Evolutionary conservation across 1,140 invertebrate species (phyloP), one percentile per base, ranked within the genome.

Genomic region (Sycophila sp.): DNA sequence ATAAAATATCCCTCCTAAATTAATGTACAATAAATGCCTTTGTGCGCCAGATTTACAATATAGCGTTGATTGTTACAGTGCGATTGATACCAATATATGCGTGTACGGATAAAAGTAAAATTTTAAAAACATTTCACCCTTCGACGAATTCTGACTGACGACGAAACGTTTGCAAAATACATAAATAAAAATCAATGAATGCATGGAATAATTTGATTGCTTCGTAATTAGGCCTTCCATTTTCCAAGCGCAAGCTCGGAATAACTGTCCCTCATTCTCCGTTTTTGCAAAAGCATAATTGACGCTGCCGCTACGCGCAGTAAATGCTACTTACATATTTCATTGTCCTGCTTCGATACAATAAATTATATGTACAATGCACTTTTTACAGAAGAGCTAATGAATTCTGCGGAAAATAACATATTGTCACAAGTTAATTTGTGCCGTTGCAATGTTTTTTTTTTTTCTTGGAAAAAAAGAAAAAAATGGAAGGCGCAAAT

Each of bases 201-300:
- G 45, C 49, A 8, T 42, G 42, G 19, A 30, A 55, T 42, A 24
- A 64, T 38, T 63, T 64, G 51, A 64, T 70, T 70, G 51, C 60
- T 63, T 70, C 17, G 47, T 63, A 45, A 58, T 70, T 70, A 70
- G 68, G 68, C 68, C 68, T 45, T 70, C 13, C 51, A 58, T 1
- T 38, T 70, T 70, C 49, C 51, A 70, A 70, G 68, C 22, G 36
- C 36, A 56, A 55, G 59, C 51, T 70, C 51, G 51, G 64, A 70
- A 62, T 34, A 62, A 34, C 28, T 42, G 4, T 51, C 24, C 49
- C 15, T 69, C 17, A 53, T 51, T 32, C 34, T 69, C 24, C n/a
- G 5, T 40, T 60, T 63, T 34, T 36, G 40, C 28, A 64, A 70
- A 70, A 70, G 59, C 51, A 70, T 70, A 70, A 70, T 70, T 70